Evolutionary conservation across 2,797 vertebrate genomes (phyloP).

Genomic region (Apogon hyalosoma): DNA sequence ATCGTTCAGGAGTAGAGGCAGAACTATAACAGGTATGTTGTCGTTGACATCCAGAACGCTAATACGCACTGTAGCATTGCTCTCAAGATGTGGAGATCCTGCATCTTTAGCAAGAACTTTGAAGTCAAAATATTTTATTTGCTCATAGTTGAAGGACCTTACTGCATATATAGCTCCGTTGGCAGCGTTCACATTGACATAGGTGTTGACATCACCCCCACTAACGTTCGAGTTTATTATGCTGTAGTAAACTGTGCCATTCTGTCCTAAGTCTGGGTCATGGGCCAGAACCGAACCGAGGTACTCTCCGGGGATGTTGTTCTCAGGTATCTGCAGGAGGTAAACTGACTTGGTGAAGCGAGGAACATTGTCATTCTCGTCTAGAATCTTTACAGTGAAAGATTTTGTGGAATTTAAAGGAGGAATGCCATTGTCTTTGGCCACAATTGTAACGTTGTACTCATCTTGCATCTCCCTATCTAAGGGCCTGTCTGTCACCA

Average conservation of each 20-base stretch:
- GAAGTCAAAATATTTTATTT: slow-evolving; percentile 98
- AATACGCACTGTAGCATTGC: slow-evolving; percentile 94
- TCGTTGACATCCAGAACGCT: slow-evolving; percentile 96
- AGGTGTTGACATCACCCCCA: slow-evolving; percentile 97
- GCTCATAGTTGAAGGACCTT: slow-evolving; percentile 97
- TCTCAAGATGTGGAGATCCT: slow-evolving; percentile 95
- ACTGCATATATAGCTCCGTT: slow-evolving; percentile 98
- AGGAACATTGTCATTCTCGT: slow-evolving; percentile 97
- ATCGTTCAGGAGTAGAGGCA: slow-evolving; percentile 94
- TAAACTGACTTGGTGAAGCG: slow-evolving; percentile 96
- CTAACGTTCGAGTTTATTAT: slow-evolving; percentile 96
- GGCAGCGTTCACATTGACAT: slow-evolving; percentile 97
- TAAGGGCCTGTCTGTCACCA: slow-evolving; percentile 94
- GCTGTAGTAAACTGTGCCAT: slow-evolving; percentile 97
- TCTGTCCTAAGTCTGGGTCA: slow-evolving; percentile 96
- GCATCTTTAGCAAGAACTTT: slow-evolving; percentile 96
- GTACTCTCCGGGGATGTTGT: slow-evolving; percentile 98
- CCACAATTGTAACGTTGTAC: slow-evolving; percentile 97
- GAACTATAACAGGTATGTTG: slow-evolving; percentile 95
- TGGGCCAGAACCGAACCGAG: slow-evolving; percentile 96
- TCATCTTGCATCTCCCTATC: slow-evolving; percentile 96
- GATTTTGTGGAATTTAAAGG: slow-evolving; percentile 97
- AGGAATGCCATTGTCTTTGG: slow-evolving; percentile 94
- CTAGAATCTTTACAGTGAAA: slow-evolving; percentile 94
- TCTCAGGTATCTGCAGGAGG: slow-evolving; percentile 95